Conservation (phyloP, 2,113 vertebrate species). For the Ovis canadensis region DNA sequence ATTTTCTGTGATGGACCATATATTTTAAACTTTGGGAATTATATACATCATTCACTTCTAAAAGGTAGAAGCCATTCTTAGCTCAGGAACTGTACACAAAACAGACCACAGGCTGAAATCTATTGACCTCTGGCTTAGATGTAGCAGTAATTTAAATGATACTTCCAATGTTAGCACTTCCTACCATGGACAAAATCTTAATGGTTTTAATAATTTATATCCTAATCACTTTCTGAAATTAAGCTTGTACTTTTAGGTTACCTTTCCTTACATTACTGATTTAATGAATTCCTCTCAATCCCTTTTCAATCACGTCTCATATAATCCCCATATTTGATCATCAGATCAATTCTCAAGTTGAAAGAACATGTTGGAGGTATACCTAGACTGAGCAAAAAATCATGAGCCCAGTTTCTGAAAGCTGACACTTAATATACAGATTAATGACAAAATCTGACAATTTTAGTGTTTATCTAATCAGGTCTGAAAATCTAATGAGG, state of each 20-base stretch:
- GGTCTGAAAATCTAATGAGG: not conserved
- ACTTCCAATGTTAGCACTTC: not conserved
- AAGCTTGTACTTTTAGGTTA: not conserved
- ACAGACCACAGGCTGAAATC: not conserved
- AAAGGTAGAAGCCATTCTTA: not conserved
- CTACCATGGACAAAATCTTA: not conserved
- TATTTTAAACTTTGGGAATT: not conserved
- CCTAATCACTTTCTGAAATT: not conserved
- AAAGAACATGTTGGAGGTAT: not conserved
- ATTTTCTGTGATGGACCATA: not conserved
- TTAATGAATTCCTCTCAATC: not conserved
- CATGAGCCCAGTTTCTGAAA: not conserved
- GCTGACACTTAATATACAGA: not conserved
- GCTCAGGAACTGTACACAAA: not conserved
- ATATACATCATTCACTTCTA: not conserved
- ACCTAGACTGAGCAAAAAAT: not conserved
- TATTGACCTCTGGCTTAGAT: not conserved
- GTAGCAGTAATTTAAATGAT: not conserved
- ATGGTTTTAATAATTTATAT: not conserved
- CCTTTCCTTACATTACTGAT: not conserved
- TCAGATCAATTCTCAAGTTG: not conserved
- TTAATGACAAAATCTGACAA: not conserved
- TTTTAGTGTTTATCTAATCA: not conserved
- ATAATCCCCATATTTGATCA: not conserved
- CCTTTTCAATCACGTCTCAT: not conserved